phyloP scores from a whole-genome alignment of 2,113 vertebrate species.

The Myrmecophaga tridactyla region DNA sequence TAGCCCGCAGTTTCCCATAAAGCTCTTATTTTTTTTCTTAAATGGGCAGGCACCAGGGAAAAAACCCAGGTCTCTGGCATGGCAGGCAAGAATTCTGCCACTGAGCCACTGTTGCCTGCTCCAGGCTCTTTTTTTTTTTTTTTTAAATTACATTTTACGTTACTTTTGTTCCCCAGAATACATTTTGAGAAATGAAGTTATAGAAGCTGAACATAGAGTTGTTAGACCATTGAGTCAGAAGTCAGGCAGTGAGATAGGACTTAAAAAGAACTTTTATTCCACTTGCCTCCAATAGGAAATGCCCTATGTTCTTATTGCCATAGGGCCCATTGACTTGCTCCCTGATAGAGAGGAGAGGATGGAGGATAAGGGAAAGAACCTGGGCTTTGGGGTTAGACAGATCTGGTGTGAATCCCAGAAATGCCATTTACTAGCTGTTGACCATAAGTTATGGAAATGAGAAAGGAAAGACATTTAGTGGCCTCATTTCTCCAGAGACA shows the following conservation, averaged over 20 bases:
- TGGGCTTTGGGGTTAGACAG: background rate
- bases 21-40: background rate
- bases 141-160: background rate
- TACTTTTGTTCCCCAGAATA: background rate
- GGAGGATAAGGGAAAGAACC: background rate
- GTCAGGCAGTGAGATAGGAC: background rate
- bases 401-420: background rate
- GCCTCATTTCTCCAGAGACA: background rate
- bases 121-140: too few species aligned
- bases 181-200: background rate
- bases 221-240: constrained; percentile 19
- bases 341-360: background rate
- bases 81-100: too few species aligned
- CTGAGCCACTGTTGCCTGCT: too few species aligned
- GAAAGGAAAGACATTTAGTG: background rate
- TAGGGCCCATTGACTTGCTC: background rate
- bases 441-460: background rate
- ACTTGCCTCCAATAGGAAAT: background rate
- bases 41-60: too few species aligned
- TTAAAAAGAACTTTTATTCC: background rate
- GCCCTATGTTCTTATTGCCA: background rate
- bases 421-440: background rate
- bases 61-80: too few species aligned
- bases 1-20: background rate
- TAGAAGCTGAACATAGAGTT: background rate